Evolutionary conservation across 1,140 invertebrate genomes (phyloP).

Genomic region (Babylonia areolata): DNA sequence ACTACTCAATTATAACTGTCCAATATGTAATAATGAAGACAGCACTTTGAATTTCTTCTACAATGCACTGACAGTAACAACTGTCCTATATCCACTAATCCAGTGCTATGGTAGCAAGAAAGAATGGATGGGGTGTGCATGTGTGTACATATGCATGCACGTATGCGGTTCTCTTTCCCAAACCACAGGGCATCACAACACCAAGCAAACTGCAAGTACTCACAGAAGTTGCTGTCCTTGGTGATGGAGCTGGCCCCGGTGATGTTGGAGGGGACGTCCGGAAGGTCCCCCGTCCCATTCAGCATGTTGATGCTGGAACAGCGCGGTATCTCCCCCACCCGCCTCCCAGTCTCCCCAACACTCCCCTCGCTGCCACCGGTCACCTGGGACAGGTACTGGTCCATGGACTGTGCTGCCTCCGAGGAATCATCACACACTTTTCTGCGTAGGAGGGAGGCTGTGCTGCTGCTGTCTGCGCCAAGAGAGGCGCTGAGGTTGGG

Average conservation of each 20-base stretch:
- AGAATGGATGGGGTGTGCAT: too few species aligned
- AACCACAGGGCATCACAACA: too few species aligned
- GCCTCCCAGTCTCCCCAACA: not conserved
- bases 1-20: too few species aligned
- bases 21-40: too few species aligned
- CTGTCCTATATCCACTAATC: too few species aligned
- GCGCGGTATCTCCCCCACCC: conserved; percentile 26
- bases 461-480: not conserved
- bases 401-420: conserved; percentile 28
- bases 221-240: conserved; percentile 35
- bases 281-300: conserved; percentile 37
- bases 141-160: too few species aligned
- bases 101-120: too few species aligned
- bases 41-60: too few species aligned
- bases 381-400: conserved; percentile 50
- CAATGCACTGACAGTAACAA: too few species aligned
- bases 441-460: not conserved
- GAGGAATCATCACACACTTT: not conserved
- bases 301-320: conserved; percentile 57
- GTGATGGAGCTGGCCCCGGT: conserved; percentile 57
- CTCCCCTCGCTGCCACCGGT: not conserved
- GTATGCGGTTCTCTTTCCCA: too few species aligned
- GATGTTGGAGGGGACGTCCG: conserved; percentile 48
- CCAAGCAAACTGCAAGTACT: conserved; percentile 2
- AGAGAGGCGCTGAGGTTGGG: conserved; percentile 7